A percentile compares a stretch with the other conserved stretches of the same genome.
Conservation (phyloP, 2,113 vertebrate genomes). For the Tetrao urogallus region DNA sequence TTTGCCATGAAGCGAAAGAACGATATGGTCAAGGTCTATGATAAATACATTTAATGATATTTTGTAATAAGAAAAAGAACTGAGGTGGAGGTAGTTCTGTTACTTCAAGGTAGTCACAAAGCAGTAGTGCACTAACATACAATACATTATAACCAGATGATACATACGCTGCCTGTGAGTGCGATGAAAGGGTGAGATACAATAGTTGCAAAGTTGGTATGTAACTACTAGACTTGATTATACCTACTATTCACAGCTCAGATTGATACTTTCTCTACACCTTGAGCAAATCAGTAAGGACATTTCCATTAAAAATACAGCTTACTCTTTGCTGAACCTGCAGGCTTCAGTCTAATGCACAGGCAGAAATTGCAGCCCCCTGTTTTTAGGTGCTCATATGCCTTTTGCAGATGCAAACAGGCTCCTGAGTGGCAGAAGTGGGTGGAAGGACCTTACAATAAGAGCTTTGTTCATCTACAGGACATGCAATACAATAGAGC, state of each 20-base stretch:
- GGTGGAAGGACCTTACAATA: not conserved
- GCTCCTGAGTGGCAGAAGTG: not conserved
- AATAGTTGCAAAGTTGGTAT: not conserved
- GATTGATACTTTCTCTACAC: not conserved
- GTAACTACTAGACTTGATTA: conserved; percentile 28
- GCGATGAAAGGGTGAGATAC: not conserved
- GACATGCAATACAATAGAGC: not conserved
- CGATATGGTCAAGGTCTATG: not conserved
- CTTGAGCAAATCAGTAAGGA: not conserved
- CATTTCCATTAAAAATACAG: not conserved
- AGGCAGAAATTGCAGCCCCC: not conserved
- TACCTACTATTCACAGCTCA: not conserved
- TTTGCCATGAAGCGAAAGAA: not conserved
- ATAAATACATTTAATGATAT: not conserved
- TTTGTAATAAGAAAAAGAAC: not conserved
- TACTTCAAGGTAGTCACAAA: not conserved
- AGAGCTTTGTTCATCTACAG: conserved; percentile 27
- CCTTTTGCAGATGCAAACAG: not conserved
- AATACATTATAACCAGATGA: not conserved
- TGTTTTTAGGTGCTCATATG: not conserved
- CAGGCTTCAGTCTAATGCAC: not conserved
- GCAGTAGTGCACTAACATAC: not conserved
- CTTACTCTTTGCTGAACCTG: not conserved
- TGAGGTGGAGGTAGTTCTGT: not conserved
- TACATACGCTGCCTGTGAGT: not conserved